Base-by-base conservation (phyloP, 1,140 invertebrate species). In the Drosophila ananassae region DNA sequence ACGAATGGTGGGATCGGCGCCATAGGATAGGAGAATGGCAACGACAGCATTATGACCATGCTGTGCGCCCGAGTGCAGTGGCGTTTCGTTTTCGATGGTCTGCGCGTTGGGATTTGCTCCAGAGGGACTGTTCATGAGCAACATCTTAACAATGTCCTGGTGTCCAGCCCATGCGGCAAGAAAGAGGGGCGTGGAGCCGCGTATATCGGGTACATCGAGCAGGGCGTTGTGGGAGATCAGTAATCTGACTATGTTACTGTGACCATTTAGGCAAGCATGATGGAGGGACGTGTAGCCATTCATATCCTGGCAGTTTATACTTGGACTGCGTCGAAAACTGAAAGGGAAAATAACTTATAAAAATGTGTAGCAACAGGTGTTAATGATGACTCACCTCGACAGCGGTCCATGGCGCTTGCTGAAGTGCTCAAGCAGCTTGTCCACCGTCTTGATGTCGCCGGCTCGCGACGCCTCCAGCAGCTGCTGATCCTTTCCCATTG, bases 221-320 rank as follows among this genome's bases (percentile, higher is more conserved):
- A 96, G 97, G 2, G 97, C 98, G 89, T 98, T 97, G 91, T 97
- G 95, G 48, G 95, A 94, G 51, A 99, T 93, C 32, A 99, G 93
- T 8, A 98, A 92, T 71, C 95, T 94, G 50, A 99, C 98, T 73
- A 98, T 96, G 50, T 97, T 96, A 89, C 97, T 98, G 92, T 68
- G 98, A 1, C 97, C 97, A 92, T 99, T 98, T 30, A 99, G 94
- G 62, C 98, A 96, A 32, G 98, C 97, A 92, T 98, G 97, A 92
- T 99, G 98, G 30, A 99, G 94, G 7, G 97, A 95, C 1, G 98
- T 98, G 91, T 98, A 98, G 10, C 98, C 98, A 92, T 96, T 98
- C 73, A 95, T 94, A 92, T 99, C 98, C 93, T 97, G 96, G 76
- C 97, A 96, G 92, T 98, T 99, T 39, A 97, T 96, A 76, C 97